Conservation (phyloP, 2,113 vertebrate genomes). For the Gymnocephalus cernua region DNA sequence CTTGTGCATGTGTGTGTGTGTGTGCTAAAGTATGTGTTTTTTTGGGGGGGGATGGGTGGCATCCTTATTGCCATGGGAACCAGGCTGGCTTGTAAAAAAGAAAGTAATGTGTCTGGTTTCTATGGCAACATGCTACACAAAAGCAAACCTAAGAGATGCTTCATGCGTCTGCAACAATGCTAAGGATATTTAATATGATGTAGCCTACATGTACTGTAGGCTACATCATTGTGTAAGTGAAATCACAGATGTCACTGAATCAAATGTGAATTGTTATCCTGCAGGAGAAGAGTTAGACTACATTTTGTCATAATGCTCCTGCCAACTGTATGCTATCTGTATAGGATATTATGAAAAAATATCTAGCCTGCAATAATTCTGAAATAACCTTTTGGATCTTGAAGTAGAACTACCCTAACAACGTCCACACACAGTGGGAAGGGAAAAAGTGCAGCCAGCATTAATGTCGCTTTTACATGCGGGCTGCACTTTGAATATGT, state of each 20-base stretch:
- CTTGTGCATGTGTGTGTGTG: slow-evolving; percentile 5
- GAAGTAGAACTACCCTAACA: neutral
- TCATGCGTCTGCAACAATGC: slow-evolving; percentile 10
- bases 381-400: too few species aligned
- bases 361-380: neutral
- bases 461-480: neutral
- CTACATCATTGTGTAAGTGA: neutral
- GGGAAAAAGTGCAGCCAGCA: neutral
- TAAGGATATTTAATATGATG: neutral
- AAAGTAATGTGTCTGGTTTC: slow-evolving; percentile 67
- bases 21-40: slow-evolving; percentile 5
- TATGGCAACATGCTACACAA: slow-evolving; percentile 65
- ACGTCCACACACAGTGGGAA: neutral
- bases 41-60: slow-evolving; percentile 58
- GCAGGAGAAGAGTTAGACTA: neutral
- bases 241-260: neutral
- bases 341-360: neutral
- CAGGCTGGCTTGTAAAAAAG: slow-evolving; percentile 39
- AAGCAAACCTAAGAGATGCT: slow-evolving; percentile 18
- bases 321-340: neutral
- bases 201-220: too few species aligned
- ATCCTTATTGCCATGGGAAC: slow-evolving; percentile 80
- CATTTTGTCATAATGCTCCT: neutral
- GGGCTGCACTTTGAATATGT: neutral
- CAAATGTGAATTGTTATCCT: neutral